Conservation (phyloP, 1,140 invertebrate species). For the Penaeus vannamei region DNA sequence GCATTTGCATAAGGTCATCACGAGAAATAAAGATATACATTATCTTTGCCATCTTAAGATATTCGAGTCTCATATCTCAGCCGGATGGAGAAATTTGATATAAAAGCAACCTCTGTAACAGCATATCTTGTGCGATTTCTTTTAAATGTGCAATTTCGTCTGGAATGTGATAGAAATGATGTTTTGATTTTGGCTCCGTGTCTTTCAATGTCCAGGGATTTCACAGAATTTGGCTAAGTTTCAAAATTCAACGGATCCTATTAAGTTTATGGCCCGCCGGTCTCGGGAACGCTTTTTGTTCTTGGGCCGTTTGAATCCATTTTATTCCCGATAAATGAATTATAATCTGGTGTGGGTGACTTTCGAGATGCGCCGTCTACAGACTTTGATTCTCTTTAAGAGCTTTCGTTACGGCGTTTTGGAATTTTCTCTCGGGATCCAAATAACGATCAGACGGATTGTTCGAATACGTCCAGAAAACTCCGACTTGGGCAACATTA, state of each 20-base stretch:
- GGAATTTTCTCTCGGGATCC: background rate
- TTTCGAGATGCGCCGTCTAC: no score
- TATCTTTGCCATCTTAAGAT: slow-evolving; percentile 56
- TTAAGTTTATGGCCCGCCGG: no score
- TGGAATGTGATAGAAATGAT: slow-evolving; percentile 62
- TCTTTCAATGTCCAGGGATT: slow-evolving; percentile 10
- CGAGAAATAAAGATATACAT: slow-evolving; percentile 47
- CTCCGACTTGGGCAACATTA: slow-evolving; percentile 8
- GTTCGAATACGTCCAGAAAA: slow-evolving; percentile 6
- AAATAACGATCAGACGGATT: slow-evolving; percentile 32
- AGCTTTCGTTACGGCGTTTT: background rate
- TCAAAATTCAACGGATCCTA: no score
- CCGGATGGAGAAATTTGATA: slow-evolving; percentile 55
- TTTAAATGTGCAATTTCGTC: slow-evolving; percentile 60
- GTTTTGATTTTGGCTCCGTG: slow-evolving; percentile 53
- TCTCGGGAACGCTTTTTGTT: no score
- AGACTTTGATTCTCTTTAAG: no score
- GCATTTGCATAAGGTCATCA: slow-evolving; percentile 63
- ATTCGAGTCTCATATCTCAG: slow-evolving; percentile 42
- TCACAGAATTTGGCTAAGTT: background rate
- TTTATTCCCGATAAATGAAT: background rate
- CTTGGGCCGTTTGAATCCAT: background rate
- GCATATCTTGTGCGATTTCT: slow-evolving; percentile 56
- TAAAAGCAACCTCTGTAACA: slow-evolving; percentile 25
- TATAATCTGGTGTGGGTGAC: background rate